Evolutionary conservation across 2,888 invertebrate species (phyloP), one percentile per base, ranked within the genome.

Genomic region (Brenthis hecate): DNA sequence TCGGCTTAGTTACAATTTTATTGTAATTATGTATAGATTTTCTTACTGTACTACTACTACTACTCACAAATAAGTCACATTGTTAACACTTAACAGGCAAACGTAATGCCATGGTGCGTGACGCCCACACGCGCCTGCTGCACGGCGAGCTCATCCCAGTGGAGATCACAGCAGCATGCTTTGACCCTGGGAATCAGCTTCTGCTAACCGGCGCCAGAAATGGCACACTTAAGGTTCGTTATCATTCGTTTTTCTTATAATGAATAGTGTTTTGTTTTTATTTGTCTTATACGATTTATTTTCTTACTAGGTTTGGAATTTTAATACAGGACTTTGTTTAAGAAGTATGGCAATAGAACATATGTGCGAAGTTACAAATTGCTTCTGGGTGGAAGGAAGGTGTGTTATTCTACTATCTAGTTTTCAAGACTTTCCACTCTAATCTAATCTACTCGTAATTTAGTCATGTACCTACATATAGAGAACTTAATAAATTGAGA

Each of bases 181-280:
- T 97, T 84, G 96, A 97, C 87, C 95, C 95, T 0, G 94, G 95
- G 28, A 90, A 94, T 75, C 96, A 96, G 80, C 93, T 96, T 69
- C 90, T 97, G 43, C 85, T 97, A 68, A 97, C 97, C 0, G 97
- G 96, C 1, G 97, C 96, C 0, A 94, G 95, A 63, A 95, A 97
- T 83, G 97, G 97, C 13, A 94, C 95, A 0, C 88, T 97, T 8
- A 96, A 96, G 91, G 93, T 89, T 65, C 13, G 1, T 4, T 32
- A 47, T 11, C n/a, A 13, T 43, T n/a, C 1, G 5, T 13, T 19
- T 14, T 23, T 13, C 19, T 55, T 28, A 23, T 11, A 11, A 19
- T 19, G n/a, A 13, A 13, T 55, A 28, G 28, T 55, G 19, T 55
- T 47, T 0, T 50, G 28, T 14, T 19, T 4, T 53, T 8, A 50